These are phyloP conservation scores for Neoscelio sp. DNA, from an alignment of 2,888 invertebrate species.

Conservation along the genomic window DNA sequence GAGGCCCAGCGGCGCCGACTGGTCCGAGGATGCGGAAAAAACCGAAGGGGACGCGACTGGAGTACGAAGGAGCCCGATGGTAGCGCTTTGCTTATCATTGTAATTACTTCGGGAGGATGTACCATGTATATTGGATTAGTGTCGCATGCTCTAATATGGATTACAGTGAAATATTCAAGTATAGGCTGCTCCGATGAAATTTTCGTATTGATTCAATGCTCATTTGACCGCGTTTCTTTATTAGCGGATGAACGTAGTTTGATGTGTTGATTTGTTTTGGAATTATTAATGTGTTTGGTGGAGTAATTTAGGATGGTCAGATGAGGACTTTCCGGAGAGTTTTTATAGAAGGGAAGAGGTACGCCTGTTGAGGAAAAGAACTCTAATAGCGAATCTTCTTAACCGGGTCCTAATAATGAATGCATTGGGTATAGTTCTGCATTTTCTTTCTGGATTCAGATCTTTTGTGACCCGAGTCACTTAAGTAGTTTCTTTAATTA, in stretches of 20 bases:
- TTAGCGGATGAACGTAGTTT: background rate
- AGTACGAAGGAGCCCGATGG: constrained; percentile 74
- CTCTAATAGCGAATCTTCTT: no score
- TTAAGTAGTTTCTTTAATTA: no score
- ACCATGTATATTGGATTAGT: constrained; percentile 82
- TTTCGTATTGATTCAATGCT: constrained; percentile 48
- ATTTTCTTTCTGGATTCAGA: no score
- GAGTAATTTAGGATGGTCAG: no score
- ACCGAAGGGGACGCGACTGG: constrained; percentile 49
- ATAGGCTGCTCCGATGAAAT: constrained; percentile 72
- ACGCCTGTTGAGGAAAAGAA: no score
- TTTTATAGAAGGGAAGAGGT: no score
- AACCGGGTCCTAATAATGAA: no score
- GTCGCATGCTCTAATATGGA: constrained; percentile 81
- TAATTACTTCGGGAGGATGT: constrained; percentile 82
- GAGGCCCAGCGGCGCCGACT: constrained; percentile 70
- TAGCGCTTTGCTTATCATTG: constrained; percentile 82
- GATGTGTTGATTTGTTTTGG: constrained; percentile 5
- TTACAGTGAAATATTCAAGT: constrained; percentile 80
- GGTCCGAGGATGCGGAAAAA: constrained; percentile 44
- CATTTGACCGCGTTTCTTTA: constrained; percentile 39
- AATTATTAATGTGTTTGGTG: no score
- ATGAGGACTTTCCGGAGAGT: no score
- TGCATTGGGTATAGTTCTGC: no score
- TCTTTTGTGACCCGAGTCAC: no score